These are phyloP conservation scores for Lathamus discolor DNA, from an alignment of 2,113 vertebrate species.

Conservation along the genomic window DNA sequence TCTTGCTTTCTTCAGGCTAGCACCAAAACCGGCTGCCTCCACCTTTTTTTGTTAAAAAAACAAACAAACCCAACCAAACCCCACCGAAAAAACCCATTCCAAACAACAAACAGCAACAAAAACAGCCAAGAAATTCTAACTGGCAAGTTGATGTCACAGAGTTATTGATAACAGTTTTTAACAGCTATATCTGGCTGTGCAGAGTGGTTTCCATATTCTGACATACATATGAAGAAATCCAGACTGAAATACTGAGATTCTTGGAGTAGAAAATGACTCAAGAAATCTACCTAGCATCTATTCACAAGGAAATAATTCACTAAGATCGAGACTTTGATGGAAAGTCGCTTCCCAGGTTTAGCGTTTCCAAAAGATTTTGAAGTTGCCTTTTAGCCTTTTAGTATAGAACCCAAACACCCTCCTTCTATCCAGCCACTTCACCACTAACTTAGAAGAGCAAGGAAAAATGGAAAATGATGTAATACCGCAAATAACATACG, in stretches of 20 bases:
- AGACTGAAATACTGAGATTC: neutral
- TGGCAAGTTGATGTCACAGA: neutral
- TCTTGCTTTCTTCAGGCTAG: neutral
- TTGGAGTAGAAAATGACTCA: neutral
- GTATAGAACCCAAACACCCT: neutral
- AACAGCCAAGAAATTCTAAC: neutral
- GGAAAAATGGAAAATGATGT: neutral
- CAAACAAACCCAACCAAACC: neutral
- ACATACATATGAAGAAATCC: neutral
- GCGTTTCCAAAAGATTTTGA: neutral
- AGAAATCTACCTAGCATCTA: neutral
- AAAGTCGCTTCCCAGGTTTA: neutral
- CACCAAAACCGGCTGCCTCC: neutral
- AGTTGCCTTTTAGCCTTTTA: neutral
- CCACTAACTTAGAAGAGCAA: neutral
- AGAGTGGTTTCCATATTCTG: neutral
- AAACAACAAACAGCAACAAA: neutral
- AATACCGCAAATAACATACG: neutral
- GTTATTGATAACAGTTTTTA: neutral
- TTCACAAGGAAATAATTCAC: neutral
- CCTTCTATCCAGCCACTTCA: neutral
- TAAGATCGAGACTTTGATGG: neutral
- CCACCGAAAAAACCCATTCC: neutral
- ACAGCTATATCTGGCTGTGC: neutral
- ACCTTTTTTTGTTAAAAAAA: neutral